Conservation (phyloP, 2,113 vertebrate genomes). For the Oncorhynchus mykiss region DNA sequence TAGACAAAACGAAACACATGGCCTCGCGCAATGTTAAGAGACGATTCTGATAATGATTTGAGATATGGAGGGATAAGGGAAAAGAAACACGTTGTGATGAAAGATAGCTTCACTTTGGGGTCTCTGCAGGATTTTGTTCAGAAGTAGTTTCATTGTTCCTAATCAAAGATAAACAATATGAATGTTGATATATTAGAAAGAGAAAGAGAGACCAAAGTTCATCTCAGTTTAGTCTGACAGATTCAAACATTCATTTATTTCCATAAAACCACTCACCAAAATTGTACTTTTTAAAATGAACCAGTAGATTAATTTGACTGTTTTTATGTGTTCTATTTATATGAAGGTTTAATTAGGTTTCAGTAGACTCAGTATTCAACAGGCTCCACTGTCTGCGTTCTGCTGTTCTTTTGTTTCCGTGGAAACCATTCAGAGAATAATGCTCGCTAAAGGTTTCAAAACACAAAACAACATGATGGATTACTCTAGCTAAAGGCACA, state of each 20-base stretch:
- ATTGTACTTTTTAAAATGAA: slow-evolving; percentile 51
- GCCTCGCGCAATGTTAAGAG: slow-evolving; percentile 68
- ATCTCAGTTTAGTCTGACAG: slow-evolving; percentile 36
- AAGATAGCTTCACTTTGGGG: background rate
- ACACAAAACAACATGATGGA: slow-evolving; percentile 62
- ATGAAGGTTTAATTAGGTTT: slow-evolving; percentile 59
- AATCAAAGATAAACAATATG: slow-evolving; percentile 24
- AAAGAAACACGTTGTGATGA: slow-evolving; percentile 12
- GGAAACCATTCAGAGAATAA: slow-evolving; percentile 52
- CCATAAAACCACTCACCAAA: slow-evolving; percentile 48
- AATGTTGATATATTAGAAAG: slow-evolving; percentile 10
- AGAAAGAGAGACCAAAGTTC: slow-evolving; percentile 6
- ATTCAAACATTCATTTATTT: slow-evolving; percentile 50
- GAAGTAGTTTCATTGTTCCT: slow-evolving; percentile 26
- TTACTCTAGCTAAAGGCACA: slow-evolving; percentile 61
- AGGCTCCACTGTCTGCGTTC: slow-evolving; percentile 59
- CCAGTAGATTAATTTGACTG: slow-evolving; percentile 60
- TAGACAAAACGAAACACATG: slow-evolving; percentile 69
- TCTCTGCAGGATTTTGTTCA: slow-evolving; percentile 17
- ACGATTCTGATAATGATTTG: slow-evolving; percentile 49
- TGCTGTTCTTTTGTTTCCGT: slow-evolving; percentile 58
- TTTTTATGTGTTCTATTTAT: slow-evolving; percentile 41
- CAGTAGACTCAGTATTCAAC: slow-evolving; percentile 60
- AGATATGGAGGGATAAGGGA: slow-evolving; percentile 21
- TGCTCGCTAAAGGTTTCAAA: slow-evolving; percentile 47